Conservation (phyloP, 2,888 invertebrate species). For the Sesia bembeciformis region DNA sequence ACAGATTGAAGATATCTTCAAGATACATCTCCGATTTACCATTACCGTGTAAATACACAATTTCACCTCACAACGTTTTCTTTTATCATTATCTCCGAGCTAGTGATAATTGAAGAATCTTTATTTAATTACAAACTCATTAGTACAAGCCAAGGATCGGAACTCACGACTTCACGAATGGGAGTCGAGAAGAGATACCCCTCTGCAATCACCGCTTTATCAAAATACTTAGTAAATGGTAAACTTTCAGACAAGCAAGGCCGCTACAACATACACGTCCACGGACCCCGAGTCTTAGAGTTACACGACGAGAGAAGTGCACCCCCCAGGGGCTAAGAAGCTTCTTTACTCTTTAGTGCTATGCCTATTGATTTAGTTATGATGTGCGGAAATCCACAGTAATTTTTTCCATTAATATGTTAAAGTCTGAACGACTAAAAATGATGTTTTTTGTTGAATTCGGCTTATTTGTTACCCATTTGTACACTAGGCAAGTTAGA, state of each 20-base stretch:
- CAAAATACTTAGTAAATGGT: neutral
- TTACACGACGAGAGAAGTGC: no score
- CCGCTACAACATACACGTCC: slow-evolving; percentile 41
- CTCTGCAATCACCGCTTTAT: neutral
- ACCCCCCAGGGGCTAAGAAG: no score
- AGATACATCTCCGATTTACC: no score
- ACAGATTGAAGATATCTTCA: no score
- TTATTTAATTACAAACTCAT: no score
- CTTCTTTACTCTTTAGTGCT: neutral
- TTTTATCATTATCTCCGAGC: neutral
- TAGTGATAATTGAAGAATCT: no score
- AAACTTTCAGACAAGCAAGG: slow-evolving; percentile 55
- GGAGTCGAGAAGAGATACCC: neutral
- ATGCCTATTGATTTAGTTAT: slow-evolving; percentile 9
- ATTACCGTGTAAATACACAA: no score
- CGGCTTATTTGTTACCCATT: no score
- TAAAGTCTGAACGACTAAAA: slow-evolving; percentile 23
- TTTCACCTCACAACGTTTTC: no score
- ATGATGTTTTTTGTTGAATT: slow-evolving; percentile 8
- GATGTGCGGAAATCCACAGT: slow-evolving; percentile 12
- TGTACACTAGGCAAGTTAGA: no score
- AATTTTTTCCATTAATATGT: slow-evolving; percentile 9
- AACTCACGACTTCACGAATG: no score
- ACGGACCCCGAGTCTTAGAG: slow-evolving; percentile 44
- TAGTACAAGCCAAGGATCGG: no score